Percentiles rank a stretch among this genome's conserved stretches.
Conservation (phyloP, 2,113 vertebrate species). For the Nannobrachium achirus region DNA sequence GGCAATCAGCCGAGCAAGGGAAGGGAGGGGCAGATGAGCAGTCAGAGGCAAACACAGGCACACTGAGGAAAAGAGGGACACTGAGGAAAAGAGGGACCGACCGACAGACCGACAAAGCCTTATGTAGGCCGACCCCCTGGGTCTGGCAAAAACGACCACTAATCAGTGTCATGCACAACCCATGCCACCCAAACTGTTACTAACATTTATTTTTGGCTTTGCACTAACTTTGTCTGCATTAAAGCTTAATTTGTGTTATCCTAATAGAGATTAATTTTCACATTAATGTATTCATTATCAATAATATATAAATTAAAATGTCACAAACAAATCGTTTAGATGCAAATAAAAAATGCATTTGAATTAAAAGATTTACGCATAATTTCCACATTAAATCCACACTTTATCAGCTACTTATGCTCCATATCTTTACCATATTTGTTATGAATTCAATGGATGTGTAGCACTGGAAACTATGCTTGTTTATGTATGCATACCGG, state of each 20-base stretch:
- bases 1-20: too few relatives aligned
- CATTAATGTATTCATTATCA: background rate
- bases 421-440: background rate
- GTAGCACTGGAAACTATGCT: background rate
- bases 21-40: too few relatives aligned
- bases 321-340: background rate
- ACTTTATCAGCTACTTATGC: conserved; percentile 1
- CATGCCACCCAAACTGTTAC: background rate
- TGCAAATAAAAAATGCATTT: conserved; percentile 18
- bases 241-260: background rate
- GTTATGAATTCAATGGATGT: background rate
- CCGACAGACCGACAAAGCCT: too few relatives aligned
- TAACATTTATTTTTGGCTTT: background rate
- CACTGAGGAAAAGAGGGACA: too few relatives aligned
- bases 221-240: background rate
- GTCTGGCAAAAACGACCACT: too few relatives aligned
- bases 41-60: too few relatives aligned
- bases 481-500: too few relatives aligned
- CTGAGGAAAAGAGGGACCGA: too few relatives aligned
- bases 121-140: too few relatives aligned
- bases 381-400: background rate
- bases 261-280: background rate
- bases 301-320: background rate
- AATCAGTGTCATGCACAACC: too few relatives aligned
- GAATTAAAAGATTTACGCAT: conserved; percentile 10